A percentile compares a stretch with the other conserved stretches of the same genome.
Conservation (phyloP, 2,888 invertebrate genomes). For the Calameuta filiformis region DNA sequence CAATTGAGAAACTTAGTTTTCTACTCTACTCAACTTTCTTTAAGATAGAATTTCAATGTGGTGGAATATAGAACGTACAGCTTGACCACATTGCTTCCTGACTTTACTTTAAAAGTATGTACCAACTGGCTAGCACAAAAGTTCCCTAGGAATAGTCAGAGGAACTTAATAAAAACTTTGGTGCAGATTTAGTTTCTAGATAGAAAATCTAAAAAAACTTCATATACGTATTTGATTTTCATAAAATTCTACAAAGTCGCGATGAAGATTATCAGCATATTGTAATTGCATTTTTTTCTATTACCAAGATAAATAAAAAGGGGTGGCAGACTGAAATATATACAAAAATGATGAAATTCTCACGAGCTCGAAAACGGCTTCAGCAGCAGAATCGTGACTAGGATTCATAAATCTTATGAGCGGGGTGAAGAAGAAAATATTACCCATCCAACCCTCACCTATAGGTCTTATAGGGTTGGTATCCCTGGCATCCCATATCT, state of each 20-base stretch:
- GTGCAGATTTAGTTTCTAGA: background rate
- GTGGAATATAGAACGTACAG: background rate
- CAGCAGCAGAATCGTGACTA: background rate
- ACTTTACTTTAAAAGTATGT: background rate
- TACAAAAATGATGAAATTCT: conserved; percentile 2
- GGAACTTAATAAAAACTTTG: background rate
- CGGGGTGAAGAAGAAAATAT: conserved; percentile 1
- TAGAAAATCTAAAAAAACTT: background rate
- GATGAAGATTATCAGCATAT: background rate
- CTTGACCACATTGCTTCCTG: background rate
- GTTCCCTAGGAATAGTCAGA: background rate
- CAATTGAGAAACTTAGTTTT: background rate
- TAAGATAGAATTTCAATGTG: background rate
- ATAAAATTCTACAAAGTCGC: background rate
- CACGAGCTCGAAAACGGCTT: background rate
- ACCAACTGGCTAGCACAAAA: background rate
- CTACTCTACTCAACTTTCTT: background rate
- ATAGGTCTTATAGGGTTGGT: background rate
- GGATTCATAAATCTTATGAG: background rate
- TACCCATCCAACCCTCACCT: background rate
- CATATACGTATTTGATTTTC: background rate
- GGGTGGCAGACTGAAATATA: background rate
- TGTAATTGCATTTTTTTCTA: background rate
- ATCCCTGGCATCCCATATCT: background rate
- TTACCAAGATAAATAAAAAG: background rate